Conservation (phyloP, 2,797 vertebrate genomes). For the Ceyx erithaca region DNA sequence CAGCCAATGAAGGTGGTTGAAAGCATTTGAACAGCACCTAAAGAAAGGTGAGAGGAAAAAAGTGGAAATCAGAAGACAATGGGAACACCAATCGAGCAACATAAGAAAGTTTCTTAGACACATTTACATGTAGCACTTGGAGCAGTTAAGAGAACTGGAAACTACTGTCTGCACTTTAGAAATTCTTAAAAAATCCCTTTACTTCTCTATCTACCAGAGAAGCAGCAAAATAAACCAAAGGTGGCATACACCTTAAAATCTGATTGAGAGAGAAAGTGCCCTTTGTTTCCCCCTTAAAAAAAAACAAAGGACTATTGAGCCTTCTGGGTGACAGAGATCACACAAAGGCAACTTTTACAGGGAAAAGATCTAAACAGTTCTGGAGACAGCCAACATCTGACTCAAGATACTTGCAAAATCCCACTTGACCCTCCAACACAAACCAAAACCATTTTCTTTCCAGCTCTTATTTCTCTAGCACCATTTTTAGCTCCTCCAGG, state of each 20-base stretch:
- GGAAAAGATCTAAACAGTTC: not conserved
- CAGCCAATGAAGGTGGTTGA: slow-evolving; percentile 93
- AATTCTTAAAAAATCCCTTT: not conserved
- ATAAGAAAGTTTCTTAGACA: accelerated
- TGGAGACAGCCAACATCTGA: not conserved
- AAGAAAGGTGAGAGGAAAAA: not conserved
- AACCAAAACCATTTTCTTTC: not conserved
- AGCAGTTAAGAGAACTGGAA: not conserved
- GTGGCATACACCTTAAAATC: not conserved
- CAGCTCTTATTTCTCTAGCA: not conserved
- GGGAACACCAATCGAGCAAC: not conserved
- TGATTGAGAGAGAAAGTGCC: not conserved
- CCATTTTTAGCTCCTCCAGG: not conserved
- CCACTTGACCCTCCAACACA: not conserved
- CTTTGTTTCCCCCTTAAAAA: not conserved
- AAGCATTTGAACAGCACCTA: slow-evolving; percentile 95
- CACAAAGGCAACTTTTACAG: not conserved
- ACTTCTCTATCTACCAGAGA: not conserved
- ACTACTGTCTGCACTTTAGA: not conserved
- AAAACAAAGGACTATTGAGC: not conserved
- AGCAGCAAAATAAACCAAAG: not conserved
- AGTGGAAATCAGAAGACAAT: not conserved
- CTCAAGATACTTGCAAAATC: not conserved
- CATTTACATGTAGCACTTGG: not conserved
- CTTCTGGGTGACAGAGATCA: not conserved